Evolutionary conservation across 1,140 invertebrate species (phyloP), one percentile per base, ranked within the genome.

Genomic region (Adelges cooleyi): DNA sequence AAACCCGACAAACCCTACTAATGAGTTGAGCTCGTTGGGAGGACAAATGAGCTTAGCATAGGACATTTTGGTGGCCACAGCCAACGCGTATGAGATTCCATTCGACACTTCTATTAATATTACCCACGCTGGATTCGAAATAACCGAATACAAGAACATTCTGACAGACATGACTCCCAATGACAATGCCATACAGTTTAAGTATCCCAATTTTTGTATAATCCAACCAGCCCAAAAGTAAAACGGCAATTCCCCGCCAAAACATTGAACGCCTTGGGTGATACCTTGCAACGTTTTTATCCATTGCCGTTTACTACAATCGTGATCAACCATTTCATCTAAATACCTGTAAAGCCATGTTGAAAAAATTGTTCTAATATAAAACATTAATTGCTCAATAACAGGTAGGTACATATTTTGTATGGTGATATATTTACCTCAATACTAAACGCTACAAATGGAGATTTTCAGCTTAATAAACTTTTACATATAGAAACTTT

Each of bases 61-160:
- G 0, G 87, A 89, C 11, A 90, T 84, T 84, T 93, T 91, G 6
- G 89, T 84, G 0, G 90, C 82, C 77, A 90, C 95, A 72, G 90
- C 89, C 66, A 95, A 77, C 11, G 92, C 92, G 72, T 89, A 90
- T 0, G 91, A 91, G 4, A 92, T 75, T 15, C 90, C 90, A 75
- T 95, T 90, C 8, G 90, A 76, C 59, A 92, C 72, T 75, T 95
- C 92, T 23, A 95, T 82, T 1, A 89, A 83, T 66, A 96, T 76
- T 53, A 88, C 82, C 73, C 80, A 81, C 89, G 89, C 93, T 0
- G 87, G 82, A 75, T 92, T 85, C 1, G 77, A 77, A 23, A 94
- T 74, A 25, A 87, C 74, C 5, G 91, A 92, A 73, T 95, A 95
- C 2, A 86, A 74, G 65, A 91, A 78, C 71, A 92, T 92, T 42